Percentiles rank a stretch among this genome's conserved stretches.
Evolutionary conservation across 2,797 vertebrate genomes (phyloP).

Genomic region (Acanthiza pusilla): DNA sequence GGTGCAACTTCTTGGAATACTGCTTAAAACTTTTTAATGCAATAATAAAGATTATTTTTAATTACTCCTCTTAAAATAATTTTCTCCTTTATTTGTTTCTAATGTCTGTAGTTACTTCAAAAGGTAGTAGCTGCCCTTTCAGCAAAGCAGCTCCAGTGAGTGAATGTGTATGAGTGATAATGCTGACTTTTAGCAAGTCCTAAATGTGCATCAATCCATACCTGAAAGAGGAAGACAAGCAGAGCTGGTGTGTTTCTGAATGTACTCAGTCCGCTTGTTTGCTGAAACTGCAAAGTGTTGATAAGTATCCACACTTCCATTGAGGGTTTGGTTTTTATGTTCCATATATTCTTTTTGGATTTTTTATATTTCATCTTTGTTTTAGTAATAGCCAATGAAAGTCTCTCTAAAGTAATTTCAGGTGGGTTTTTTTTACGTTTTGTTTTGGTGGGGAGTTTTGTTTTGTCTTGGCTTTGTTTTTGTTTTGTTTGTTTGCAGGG

Average conservation of each 20-base stretch:
- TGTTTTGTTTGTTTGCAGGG: not conserved
- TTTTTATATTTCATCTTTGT: not conserved
- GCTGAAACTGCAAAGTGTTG: not conserved
- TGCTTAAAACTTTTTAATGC: not conserved
- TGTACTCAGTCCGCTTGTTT: not conserved
- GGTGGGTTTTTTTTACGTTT: rapidly evolving
- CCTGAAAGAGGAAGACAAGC: not conserved
- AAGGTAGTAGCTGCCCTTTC: not conserved
- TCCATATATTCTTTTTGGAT: not conserved
- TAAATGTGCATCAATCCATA: not conserved
- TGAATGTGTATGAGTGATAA: rapidly evolving
- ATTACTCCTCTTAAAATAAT: not conserved
- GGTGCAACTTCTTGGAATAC: not conserved
- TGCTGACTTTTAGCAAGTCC: not conserved
- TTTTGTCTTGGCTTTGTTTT: not conserved
- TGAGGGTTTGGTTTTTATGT: not conserved
- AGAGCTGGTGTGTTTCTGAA: not conserved
- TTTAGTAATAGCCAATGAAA: not conserved
- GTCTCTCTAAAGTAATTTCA: not conserved
- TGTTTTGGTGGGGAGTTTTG: not conserved
- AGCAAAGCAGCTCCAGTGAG: not conserved
- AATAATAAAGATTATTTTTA: not conserved
- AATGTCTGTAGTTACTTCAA: not conserved
- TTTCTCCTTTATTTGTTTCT: not conserved
- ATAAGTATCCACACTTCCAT: not conserved